Base-by-base conservation (phyloP, 2,888 invertebrate species). In the Tenthredo distinguenda region DNA sequence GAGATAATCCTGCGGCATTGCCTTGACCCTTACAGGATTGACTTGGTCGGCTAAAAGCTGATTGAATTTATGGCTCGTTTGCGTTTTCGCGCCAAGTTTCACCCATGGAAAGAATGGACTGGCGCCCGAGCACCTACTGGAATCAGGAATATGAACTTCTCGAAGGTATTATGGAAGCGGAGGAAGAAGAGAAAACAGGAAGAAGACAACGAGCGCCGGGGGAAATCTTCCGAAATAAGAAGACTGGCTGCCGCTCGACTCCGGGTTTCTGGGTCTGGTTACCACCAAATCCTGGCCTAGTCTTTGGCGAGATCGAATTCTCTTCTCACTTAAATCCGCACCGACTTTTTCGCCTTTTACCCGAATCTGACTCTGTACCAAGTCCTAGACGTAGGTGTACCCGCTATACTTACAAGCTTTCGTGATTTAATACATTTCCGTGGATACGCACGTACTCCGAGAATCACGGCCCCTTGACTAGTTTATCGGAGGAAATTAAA, bases 141-240 rank as follows among this genome's bases (percentile, higher is more conserved):
- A 18, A 68, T 34, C 34, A 31, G 43, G 77, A 55, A 77, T 77
- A 77, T 77, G 77, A 77, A 77, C 77, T 55, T 55, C 34, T 34
- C 9, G n/a, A 86, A 86, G 84, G 86, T 84, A 40, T 74, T 74
- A 74, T 65, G 85, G 84, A 76, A 87, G 86, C 84, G 87, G 83
- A 87, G 87, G 88, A 86, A 82, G 82, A 72, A 77, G 79, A 31
- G 50, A 85, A 81, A 86, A 76, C 74, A 74, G 31, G 88, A 88
- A 89, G 87, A 89, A 88, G 88, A 89, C 89, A 91, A 91, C 89
- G 91, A 91, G 90, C 90, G 90, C 90, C 92, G 87, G 88, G 91
- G 92, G 91, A 91, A 91, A 91, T 91, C 91, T 90, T 90, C 87
- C 87, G 89, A 91, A 91, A 91, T 90, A 91, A 91, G 90, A 89